Conservation (phyloP, 2,113 vertebrate species). For the Etheostoma cragini region DNA sequence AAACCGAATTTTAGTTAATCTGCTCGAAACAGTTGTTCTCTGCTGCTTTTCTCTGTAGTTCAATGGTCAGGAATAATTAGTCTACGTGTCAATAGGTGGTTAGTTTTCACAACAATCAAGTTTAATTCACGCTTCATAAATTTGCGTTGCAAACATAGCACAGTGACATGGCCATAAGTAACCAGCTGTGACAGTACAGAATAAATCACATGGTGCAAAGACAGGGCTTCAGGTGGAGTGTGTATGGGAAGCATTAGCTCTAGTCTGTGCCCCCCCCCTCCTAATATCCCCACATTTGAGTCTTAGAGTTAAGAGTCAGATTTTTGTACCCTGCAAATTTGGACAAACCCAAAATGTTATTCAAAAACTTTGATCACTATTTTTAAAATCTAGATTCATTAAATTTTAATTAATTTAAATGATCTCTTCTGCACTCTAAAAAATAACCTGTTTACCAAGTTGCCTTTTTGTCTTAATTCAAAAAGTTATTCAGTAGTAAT, state of each 20-base stretch:
- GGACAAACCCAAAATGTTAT: not conserved
- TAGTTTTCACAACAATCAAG: not conserved
- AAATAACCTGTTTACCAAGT: not conserved
- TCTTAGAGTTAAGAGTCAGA: not conserved
- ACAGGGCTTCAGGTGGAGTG: no score
- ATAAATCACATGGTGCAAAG: not conserved
- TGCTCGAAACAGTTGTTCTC: not conserved
- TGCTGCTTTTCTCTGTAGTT: not conserved
- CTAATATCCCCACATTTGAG: no score
- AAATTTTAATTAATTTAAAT: not conserved
- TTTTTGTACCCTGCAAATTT: not conserved
- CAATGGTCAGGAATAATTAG: not conserved
- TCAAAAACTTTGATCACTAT: not conserved
- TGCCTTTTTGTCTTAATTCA: not conserved
- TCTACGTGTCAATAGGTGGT: not conserved
- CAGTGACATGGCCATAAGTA: not conserved
- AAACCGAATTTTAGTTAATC: conserved; percentile 19
- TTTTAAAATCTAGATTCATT: not conserved
- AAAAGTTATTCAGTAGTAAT: not conserved
- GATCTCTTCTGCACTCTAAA: not conserved
- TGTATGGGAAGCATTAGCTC: no score
- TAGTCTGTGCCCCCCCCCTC: no score
- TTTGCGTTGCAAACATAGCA: not conserved
- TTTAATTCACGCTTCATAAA: not conserved
- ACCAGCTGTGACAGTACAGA: not conserved